phyloP scores from a whole-genome alignment of 2,113 vertebrate genomes.

The Neotragus moschatus region DNA sequence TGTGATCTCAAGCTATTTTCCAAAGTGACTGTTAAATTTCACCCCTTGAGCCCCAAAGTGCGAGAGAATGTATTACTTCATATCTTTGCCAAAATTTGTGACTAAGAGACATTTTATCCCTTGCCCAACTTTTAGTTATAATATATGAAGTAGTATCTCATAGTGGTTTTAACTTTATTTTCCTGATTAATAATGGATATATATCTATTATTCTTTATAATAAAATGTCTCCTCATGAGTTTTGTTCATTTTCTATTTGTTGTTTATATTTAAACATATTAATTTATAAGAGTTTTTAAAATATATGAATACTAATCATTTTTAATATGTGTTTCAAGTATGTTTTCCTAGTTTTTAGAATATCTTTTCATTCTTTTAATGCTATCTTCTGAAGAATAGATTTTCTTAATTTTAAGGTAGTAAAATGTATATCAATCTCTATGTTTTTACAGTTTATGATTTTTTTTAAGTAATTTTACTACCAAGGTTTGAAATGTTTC shows the following conservation, averaged over 20 bases:
- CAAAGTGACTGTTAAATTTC: not conserved
- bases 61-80: not conserved
- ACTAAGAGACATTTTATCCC: not conserved
- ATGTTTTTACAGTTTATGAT: not conserved
- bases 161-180: not conserved
- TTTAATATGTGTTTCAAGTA: not conserved
- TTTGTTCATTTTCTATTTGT: not conserved
- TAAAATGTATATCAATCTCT: not conserved
- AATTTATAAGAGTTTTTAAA: not conserved
- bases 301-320: not conserved
- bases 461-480: not conserved
- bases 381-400: not conserved
- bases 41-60: not conserved
- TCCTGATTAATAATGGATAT: not conserved
- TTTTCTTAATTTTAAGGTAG: not conserved
- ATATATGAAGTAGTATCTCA: not conserved
- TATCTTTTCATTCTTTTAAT: not conserved
- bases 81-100: not conserved
- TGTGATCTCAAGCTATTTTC: not conserved
- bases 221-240: not conserved
- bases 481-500: not conserved
- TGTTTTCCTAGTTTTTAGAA: not conserved
- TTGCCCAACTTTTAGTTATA: not conserved
- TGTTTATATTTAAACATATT: not conserved
- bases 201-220: not conserved